phyloP scores from a whole-genome alignment of 2,888 invertebrate genomes.

The Tridacna gigas region DNA sequence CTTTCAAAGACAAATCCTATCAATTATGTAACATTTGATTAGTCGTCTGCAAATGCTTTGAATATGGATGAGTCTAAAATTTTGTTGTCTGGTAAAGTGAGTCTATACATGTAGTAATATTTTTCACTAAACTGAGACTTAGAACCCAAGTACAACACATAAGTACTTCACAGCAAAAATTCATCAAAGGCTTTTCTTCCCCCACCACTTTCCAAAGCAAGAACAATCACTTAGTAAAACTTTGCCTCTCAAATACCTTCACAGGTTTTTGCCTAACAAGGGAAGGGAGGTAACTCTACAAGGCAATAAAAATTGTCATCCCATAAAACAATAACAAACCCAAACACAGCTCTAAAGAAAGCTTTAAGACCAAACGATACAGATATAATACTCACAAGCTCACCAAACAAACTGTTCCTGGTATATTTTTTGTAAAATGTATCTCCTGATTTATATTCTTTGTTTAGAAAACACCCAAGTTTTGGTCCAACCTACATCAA shows the following conservation, averaged over 20 bases:
- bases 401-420: background rate
- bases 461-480: background rate
- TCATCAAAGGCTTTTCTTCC: too few relatives aligned
- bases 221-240: background rate
- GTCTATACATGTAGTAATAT: too few relatives aligned
- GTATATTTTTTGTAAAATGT: background rate
- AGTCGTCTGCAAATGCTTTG: too few relatives aligned
- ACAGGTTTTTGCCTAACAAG: slow-evolving; percentile 11
- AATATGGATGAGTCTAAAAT: too few relatives aligned
- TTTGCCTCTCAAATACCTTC: slow-evolving; percentile 45
- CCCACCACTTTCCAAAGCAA: too few relatives aligned
- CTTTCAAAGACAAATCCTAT: too few relatives aligned
- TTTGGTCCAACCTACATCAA: background rate
- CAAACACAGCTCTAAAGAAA: background rate
- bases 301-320: slow-evolving; percentile 4
- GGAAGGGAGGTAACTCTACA: slow-evolving; percentile 37
- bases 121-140: too few relatives aligned
- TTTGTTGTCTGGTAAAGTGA: too few relatives aligned
- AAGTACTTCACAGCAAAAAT: too few relatives aligned
- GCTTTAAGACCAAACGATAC: background rate
- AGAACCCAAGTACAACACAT: too few relatives aligned
- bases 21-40: too few relatives aligned
- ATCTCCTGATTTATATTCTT: background rate
- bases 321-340: background rate
- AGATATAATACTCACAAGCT: background rate